Conservation (phyloP, 2,797 vertebrate genomes). For the Stomatorhinus walkeri region DNA sequence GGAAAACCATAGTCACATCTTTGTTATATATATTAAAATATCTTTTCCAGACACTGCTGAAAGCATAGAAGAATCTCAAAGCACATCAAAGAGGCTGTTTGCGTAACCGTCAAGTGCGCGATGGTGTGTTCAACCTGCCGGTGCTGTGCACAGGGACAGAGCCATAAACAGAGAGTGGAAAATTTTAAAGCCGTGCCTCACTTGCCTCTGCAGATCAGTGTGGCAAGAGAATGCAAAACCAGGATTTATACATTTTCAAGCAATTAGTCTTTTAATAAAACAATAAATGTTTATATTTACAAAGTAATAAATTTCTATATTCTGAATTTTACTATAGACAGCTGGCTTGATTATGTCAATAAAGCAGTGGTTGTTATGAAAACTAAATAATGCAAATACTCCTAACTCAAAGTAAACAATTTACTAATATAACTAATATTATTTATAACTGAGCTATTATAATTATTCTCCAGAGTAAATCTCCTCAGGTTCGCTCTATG, state of each 20-base stretch:
- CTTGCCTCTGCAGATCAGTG: neutral
- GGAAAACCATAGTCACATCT: neutral
- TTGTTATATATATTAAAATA: constrained; percentile 10
- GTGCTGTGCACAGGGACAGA: neutral
- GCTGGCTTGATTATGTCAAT: neutral
- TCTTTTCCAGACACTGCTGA: neutral
- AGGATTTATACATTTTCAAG: neutral
- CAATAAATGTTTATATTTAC: neutral
- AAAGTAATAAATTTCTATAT: constrained; percentile 10
- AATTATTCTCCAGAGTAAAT: constrained; percentile 6
- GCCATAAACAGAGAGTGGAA: neutral
- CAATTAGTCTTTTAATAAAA: constrained; percentile 3
- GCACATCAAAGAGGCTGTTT: neutral
- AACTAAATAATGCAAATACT: constrained; percentile 36
- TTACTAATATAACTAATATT: constrained; percentile 9
- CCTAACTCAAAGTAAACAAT: constrained; percentile 12
- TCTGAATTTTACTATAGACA: neutral
- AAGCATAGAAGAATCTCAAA: constrained; percentile 7
- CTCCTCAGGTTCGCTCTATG: neutral
- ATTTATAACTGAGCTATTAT: constrained; percentile 1
- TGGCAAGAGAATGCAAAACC: constrained; percentile 8
- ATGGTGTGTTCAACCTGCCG: neutral
- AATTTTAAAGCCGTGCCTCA: neutral
- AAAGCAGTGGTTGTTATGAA: constrained; percentile 4
- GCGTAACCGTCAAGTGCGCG: neutral